phyloP scores from a whole-genome alignment of 2,113 vertebrate species.

The Melanostigma gelatinosum region DNA sequence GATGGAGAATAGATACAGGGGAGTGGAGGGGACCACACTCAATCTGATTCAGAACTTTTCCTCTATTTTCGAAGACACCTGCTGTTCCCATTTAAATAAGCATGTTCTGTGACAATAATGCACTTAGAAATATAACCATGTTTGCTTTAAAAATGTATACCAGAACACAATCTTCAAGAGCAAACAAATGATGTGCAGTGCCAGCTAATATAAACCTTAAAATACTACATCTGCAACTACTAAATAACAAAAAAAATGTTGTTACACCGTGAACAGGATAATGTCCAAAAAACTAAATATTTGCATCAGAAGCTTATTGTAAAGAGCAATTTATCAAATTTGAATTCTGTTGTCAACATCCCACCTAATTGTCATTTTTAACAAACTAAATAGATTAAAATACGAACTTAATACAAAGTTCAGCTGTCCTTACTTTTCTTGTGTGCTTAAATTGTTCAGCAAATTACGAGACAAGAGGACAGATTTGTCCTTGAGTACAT shows the following conservation, averaged over 20 bases:
- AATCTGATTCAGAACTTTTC: slow-evolving; percentile 15
- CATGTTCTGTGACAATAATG: background rate
- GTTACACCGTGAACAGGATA: background rate
- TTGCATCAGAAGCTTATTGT: background rate
- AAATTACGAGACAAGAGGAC: background rate
- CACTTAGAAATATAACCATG: background rate
- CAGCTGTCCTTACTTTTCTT: background rate
- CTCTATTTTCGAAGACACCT: slow-evolving; percentile 43
- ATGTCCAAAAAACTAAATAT: background rate
- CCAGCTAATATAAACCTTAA: background rate
- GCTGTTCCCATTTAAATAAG: slow-evolving; percentile 26
- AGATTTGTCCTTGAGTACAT: background rate
- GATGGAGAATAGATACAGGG: background rate
- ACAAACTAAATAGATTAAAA: background rate
- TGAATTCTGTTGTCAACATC: background rate
- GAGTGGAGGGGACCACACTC: background rate
- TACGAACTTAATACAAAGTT: background rate
- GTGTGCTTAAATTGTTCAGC: background rate
- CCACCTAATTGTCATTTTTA: background rate
- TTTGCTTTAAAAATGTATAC: background rate
- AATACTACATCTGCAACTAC: background rate
- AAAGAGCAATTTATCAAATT: background rate
- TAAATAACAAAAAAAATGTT: background rate
- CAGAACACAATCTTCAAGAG: background rate
- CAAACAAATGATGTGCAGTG: background rate